phyloP scores from a whole-genome alignment of 2,888 invertebrate species.

The Chrysolina oricalcia region DNA sequence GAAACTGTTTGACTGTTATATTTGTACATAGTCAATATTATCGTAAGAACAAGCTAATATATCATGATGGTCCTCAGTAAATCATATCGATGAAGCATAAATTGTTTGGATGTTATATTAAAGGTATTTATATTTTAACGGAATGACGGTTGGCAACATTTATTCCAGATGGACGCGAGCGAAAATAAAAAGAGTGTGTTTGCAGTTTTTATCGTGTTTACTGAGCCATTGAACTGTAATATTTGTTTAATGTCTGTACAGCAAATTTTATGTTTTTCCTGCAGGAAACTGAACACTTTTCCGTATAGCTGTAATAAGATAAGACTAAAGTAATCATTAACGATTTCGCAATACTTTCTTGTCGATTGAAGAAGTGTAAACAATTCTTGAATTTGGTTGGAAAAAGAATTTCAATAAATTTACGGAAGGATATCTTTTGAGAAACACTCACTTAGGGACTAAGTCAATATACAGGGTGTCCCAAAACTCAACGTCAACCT shows the following conservation, averaged over 20 bases:
- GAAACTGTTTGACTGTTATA: not conserved
- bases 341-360: not conserved
- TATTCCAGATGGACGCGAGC: not conserved
- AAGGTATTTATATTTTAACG: not conserved
- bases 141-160: constrained; percentile 1
- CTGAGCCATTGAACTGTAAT: constrained; percentile 7
- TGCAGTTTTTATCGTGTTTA: constrained; percentile 19
- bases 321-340: not conserved
- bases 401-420: too few species aligned
- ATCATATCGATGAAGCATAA: not conserved
- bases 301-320: too few species aligned
- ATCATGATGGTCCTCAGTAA: not conserved
- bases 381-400: too few species aligned
- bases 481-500: too few species aligned
- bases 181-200: constrained; percentile 8
- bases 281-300: not conserved
- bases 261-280: not conserved
- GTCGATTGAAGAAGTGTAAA: too few species aligned
- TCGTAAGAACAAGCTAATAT: not conserved
- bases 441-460: too few species aligned
- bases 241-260: constrained; percentile 9
- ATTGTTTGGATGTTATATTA: not conserved
- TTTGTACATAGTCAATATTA: constrained; percentile 15
- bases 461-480: too few species aligned
- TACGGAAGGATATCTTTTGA: too few species aligned